These are phyloP conservation scores for Nemurella pictetii DNA, from an alignment of 2,888 invertebrate species.

Conservation along the genomic window DNA sequence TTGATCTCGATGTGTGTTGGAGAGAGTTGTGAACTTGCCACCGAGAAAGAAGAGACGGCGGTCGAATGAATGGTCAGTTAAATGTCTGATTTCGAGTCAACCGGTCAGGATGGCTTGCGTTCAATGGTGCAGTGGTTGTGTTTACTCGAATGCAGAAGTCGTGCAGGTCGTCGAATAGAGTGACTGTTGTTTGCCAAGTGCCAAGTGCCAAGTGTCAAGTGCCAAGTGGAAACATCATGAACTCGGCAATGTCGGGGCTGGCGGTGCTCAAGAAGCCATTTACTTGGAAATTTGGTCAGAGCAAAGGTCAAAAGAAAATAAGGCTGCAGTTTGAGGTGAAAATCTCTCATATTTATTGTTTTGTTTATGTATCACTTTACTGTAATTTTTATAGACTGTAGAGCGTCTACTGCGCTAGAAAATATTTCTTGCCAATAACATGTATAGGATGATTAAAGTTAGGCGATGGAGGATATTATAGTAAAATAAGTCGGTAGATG, in stretches of 20 bases:
- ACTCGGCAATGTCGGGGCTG: conserved; percentile 17
- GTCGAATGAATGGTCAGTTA: conserved; percentile 24
- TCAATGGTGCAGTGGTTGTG: not conserved
- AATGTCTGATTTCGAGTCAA: conserved; percentile 20
- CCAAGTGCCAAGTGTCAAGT: not conserved
- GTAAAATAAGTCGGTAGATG: not conserved
- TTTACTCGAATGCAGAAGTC: not conserved
- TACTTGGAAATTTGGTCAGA: conserved; percentile 25
- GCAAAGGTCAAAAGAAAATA: conserved; percentile 24
- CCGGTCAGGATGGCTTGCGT: not conserved
- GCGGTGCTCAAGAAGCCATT: conserved; percentile 25
- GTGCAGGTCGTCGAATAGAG: not conserved
- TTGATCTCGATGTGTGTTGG: conserved; percentile 9
- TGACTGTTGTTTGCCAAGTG: not conserved
- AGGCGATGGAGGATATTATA: too few species aligned
- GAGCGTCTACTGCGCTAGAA: too few species aligned
- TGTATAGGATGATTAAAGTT: too few species aligned
- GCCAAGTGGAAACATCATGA: not conserved
- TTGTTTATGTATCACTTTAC: too few species aligned
- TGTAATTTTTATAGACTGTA: too few species aligned
- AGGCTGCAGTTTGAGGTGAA: conserved; percentile 22
- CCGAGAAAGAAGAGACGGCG: not conserved
- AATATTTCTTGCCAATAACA: too few species aligned
- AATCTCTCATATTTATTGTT: too few species aligned
- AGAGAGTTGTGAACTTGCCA: conserved; percentile 12